These are phyloP conservation scores for Oscheius sp. DNA, from an alignment of 2,888 invertebrate genomes.

Conservation along the genomic window DNA sequence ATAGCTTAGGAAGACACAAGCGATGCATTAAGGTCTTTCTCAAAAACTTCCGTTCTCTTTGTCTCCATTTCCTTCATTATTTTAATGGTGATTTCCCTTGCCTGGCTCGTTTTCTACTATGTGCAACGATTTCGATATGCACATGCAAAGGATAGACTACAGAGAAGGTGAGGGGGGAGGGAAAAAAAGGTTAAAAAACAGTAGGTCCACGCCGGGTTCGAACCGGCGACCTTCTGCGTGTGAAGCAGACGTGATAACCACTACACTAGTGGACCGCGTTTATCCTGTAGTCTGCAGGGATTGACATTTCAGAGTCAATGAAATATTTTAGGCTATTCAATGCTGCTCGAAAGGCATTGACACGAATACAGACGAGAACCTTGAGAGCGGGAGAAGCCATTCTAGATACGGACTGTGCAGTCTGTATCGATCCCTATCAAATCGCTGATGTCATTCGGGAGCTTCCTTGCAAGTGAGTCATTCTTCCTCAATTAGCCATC, in stretches of 20 bases:
- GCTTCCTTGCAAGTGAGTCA: slow-evolving; percentile 85
- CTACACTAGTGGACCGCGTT: slow-evolving; percentile 44
- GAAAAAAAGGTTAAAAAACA: neutral
- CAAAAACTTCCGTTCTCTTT: slow-evolving; percentile 80
- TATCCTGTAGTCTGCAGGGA: neutral
- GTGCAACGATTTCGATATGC: slow-evolving; percentile 92
- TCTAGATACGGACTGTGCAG: slow-evolving; percentile 86
- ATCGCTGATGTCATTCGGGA: slow-evolving; percentile 85
- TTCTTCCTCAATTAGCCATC: neutral
- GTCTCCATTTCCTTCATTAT: slow-evolving; percentile 94
- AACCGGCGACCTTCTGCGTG: slow-evolving; percentile 67
- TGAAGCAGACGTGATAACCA: slow-evolving; percentile 67
- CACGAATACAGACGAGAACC: slow-evolving; percentile 89
- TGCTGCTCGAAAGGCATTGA: slow-evolving; percentile 90
- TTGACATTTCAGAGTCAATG: neutral
- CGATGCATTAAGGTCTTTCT: slow-evolving; percentile 59
- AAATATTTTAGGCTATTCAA: slow-evolving; percentile 79
- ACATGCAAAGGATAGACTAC: slow-evolving; percentile 90
- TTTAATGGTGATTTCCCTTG: slow-evolving; percentile 81
- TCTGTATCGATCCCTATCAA: slow-evolving; percentile 92
- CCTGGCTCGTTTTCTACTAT: slow-evolving; percentile 95
- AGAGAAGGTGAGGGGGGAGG: slow-evolving; percentile 76
- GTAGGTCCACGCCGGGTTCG: slow-evolving; percentile 35
- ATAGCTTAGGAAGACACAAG: no score
- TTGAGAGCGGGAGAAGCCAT: slow-evolving; percentile 87